phyloP scores from a whole-genome alignment of 2,113 vertebrate species.

The Sinocyclocheilus grahami region DNA sequence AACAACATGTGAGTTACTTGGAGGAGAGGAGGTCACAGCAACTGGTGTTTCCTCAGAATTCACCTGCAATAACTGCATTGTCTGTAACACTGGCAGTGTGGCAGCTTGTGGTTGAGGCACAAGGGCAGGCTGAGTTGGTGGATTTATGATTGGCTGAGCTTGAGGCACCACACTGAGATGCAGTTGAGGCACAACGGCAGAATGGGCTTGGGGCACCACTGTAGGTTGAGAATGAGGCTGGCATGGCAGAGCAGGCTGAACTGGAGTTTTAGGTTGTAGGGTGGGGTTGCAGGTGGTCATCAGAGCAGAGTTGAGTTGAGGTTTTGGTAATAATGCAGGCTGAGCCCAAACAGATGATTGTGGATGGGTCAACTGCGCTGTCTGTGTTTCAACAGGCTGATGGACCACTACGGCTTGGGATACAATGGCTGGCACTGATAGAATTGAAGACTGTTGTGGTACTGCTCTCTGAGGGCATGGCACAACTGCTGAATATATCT shows the following conservation, averaged over 20 bases:
- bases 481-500: constrained; percentile 65
- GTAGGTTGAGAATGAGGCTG: constrained; percentile 41
- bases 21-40: constrained; percentile 76
- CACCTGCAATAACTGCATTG: constrained; percentile 96
- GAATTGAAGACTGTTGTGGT: constrained; percentile 48
- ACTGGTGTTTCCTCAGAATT: constrained; percentile 76
- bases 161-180: constrained; percentile 49
- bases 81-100: constrained; percentile 88
- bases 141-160: constrained; percentile 57
- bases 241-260: constrained; percentile 46
- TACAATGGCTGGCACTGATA: constrained; percentile 61
- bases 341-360: constrained; percentile 48
- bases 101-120: constrained; percentile 78
- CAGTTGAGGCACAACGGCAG: constrained; percentile 63
- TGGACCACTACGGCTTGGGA: constrained; percentile 68
- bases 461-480: constrained; percentile 45
- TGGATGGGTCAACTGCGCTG: constrained; percentile 43
- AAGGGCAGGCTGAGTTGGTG: constrained; percentile 60
- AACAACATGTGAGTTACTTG: constrained; percentile 87
- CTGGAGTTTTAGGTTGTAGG: constrained; percentile 7
- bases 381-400: constrained; percentile 64
- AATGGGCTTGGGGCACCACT: constrained; percentile 41
- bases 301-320: constrained; percentile 33
- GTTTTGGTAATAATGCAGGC: constrained; percentile 51
- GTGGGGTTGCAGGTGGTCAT: constrained; percentile 6